Evolutionary conservation across 2,797 vertebrate genomes (phyloP).

Genomic region (Decapterus maruadsi): DNA sequence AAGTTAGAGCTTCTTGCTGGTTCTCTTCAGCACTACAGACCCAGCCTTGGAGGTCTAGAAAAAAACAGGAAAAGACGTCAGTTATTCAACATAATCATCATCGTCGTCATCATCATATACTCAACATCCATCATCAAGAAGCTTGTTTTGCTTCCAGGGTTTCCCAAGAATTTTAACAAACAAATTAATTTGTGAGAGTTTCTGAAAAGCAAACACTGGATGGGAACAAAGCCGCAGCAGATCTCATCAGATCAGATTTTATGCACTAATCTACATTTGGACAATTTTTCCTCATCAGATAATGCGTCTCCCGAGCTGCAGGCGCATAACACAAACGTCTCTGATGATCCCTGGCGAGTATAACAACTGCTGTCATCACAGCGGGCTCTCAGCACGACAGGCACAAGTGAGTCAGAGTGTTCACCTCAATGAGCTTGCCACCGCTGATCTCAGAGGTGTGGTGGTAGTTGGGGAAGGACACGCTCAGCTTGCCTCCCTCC

Average conservation of each 20-base stretch:
- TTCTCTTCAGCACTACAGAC: slow-evolving; percentile 79
- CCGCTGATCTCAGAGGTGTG: slow-evolving; percentile 90
- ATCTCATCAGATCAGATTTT: not conserved
- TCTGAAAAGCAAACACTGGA: not conserved
- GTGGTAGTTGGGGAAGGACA: slow-evolving; percentile 91
- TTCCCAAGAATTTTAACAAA: not conserved
- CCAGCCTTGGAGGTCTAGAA: slow-evolving; percentile 81
- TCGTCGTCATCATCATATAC: not conserved
- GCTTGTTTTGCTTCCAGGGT: no score
- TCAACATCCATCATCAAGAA: not conserved
- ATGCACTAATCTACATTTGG: not conserved
- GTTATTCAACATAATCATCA: not conserved
- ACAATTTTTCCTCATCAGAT: slow-evolving; percentile 25
- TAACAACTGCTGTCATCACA: slow-evolving; percentile 47
- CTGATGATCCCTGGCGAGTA: slow-evolving; percentile 41
- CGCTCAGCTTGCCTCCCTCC: slow-evolving; percentile 88
- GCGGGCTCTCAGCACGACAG: slow-evolving; percentile 7
- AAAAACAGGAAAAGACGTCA: slow-evolving; percentile 7
- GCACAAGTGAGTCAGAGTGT: slow-evolving; percentile 9
- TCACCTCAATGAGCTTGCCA: slow-evolving; percentile 93
- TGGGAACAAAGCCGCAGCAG: not conserved
- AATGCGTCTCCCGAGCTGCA: slow-evolving; percentile 1
- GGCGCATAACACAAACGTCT: slow-evolving; percentile 38
- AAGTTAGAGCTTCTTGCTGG: slow-evolving; percentile 85
- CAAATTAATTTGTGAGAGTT: not conserved